phyloP scores from a whole-genome alignment of 2,113 vertebrate genomes.

The Mesitornis unicolor region DNA sequence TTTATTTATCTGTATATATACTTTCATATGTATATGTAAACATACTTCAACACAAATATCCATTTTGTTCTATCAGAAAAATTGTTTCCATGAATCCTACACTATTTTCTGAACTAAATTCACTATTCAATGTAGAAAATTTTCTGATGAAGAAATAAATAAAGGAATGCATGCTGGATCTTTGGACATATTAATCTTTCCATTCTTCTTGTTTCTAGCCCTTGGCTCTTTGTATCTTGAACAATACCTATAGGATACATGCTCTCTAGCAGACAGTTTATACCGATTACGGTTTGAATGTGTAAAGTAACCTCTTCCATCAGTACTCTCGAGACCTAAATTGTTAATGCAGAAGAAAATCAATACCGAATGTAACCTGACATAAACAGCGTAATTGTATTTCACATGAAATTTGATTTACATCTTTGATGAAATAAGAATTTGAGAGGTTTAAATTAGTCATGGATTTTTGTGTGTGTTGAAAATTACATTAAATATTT shows the following conservation, averaged over 20 bases:
- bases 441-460: neutral
- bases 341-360: neutral
- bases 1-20: neutral
- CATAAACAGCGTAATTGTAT: neutral
- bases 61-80: neutral
- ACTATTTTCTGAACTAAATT: neutral
- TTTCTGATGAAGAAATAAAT: neutral
- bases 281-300: neutral
- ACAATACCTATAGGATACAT: neutral
- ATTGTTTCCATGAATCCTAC: neutral
- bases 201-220: neutral
- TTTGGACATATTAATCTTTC: neutral
- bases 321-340: neutral
- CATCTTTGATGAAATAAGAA: neutral
- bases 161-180: neutral
- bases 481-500: neutral
- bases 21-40: neutral
- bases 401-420: slow-evolving; percentile 16
- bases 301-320: neutral
- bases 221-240: neutral
- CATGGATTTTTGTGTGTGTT: neutral
- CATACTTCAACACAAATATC: neutral
- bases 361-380: neutral
- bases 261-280: neutral
- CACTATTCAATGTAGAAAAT: neutral